Percentiles rank a stretch among this genome's conserved stretches.
These are phyloP conservation scores for Coturnix japonica DNA, from an alignment of 2,113 vertebrate species.

Conservation along the genomic window DNA sequence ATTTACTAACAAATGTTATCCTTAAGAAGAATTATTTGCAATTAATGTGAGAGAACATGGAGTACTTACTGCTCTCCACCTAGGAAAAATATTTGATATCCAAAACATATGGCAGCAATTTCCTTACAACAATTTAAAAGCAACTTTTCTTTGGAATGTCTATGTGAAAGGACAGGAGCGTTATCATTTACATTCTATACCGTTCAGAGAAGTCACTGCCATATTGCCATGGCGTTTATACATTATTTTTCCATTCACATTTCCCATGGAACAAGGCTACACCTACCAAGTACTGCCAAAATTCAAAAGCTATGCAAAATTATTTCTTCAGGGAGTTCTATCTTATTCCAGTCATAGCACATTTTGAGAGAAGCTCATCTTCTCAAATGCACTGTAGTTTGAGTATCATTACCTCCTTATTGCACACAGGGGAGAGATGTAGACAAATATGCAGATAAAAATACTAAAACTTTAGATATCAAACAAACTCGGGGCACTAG, in stretches of 20 bases:
- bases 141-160: not conserved
- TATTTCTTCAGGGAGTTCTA: not conserved
- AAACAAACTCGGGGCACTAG: not conserved
- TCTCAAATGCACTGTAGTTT: not conserved
- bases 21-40: constrained; percentile 25
- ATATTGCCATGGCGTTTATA: not conserved
- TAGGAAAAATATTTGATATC: not conserved
- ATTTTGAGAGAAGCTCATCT: not conserved
- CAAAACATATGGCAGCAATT: not conserved
- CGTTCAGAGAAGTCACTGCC: not conserved
- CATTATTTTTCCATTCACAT: not conserved
- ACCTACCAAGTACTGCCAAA: not conserved
- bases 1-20: not conserved
- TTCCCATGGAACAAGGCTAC: not conserved
- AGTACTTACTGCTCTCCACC: not conserved
- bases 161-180: not conserved
- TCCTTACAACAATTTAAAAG: not conserved
- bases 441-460: not conserved
- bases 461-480: not conserved
- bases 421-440: not conserved
- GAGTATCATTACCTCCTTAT: not conserved
- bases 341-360: not conserved
- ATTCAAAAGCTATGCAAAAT: not conserved
- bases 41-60: not conserved
- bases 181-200: not conserved